Percentiles rank a stretch among this genome's conserved stretches.
phyloP scores from a whole-genome alignment of 2,797 vertebrate species.

The Lithobates pipiens region DNA sequence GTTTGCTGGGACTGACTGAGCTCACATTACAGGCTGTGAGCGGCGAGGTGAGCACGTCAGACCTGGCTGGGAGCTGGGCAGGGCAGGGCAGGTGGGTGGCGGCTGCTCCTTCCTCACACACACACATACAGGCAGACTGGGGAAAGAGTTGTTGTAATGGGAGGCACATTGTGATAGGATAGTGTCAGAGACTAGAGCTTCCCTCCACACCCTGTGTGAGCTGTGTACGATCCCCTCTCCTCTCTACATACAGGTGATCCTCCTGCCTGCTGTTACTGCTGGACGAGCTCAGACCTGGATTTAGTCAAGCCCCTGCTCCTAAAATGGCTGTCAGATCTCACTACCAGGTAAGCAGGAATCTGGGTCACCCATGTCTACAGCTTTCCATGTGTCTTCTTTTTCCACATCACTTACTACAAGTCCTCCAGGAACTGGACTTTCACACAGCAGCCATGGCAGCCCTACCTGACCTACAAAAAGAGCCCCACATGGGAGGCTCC shows the following conservation, averaged over 20 bases:
- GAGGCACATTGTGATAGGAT: slow-evolving; percentile 14
- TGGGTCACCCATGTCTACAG: slow-evolving; percentile 11
- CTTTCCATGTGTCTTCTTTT: background rate
- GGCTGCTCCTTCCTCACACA: background rate
- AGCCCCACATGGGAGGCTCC: background rate
- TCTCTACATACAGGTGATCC: slow-evolving; percentile 45
- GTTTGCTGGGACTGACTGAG: background rate
- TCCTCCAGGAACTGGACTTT: background rate
- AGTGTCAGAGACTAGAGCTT: background rate
- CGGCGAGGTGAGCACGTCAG: slow-evolving; percentile 54
- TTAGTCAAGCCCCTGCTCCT: slow-evolving; percentile 9
- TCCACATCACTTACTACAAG: background rate
- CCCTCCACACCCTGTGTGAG: slow-evolving; percentile 30
- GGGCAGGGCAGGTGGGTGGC: slow-evolving; percentile 27
- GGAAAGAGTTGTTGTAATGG: slow-evolving; percentile 17
- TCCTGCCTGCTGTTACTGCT: slow-evolving; percentile 1
- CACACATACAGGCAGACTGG: background rate
- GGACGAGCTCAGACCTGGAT: slow-evolving; percentile 30
- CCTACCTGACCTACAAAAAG: background rate
- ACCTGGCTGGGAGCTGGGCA: slow-evolving; percentile 46
- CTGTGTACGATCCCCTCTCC: background rate
- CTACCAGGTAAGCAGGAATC: slow-evolving; percentile 56
- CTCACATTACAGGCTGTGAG: slow-evolving; percentile 43
- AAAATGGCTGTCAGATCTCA: slow-evolving; percentile 59
- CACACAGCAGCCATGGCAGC: too few species aligned